Evolutionary conservation across 2,797 vertebrate species (phyloP).

Genomic region (Mastacembelus armatus): DNA sequence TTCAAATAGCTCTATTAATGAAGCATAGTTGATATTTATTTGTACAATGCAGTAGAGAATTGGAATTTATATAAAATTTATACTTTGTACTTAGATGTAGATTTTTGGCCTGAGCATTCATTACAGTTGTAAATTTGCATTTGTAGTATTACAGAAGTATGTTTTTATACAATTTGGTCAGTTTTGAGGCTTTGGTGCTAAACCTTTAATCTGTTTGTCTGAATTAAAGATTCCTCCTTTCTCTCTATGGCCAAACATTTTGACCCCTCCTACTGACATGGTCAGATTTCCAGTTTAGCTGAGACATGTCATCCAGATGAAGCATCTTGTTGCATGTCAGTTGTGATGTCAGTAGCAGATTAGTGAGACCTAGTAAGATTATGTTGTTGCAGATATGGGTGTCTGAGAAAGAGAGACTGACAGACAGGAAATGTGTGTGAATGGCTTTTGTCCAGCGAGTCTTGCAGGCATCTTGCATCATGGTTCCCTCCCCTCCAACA

Average conservation of each 20-base stretch:
- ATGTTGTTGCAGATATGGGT: constrained; percentile 28
- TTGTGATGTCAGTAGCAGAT: constrained; percentile 45
- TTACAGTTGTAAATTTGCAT: not conserved
- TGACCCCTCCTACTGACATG: constrained; percentile 17
- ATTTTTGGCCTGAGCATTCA: not conserved
- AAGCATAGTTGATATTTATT: not conserved
- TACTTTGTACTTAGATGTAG: not conserved
- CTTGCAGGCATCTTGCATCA: constrained; percentile 85
- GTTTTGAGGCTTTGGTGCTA: not conserved
- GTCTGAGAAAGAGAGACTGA: constrained; percentile 18
- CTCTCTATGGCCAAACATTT: constrained; percentile 11
- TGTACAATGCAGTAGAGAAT: not conserved
- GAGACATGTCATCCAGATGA: constrained; percentile 36
- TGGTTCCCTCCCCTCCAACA: constrained; percentile 67
- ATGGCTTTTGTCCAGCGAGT: constrained; percentile 74
- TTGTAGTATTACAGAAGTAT: not conserved
- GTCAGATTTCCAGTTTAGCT: constrained; percentile 42
- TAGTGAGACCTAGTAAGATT: constrained; percentile 40
- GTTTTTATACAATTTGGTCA: not conserved
- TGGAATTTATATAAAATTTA: not conserved
- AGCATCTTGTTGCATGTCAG: constrained; percentile 28
- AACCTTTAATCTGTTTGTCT: too few relatives aligned
- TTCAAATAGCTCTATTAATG: not conserved
- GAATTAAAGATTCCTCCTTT: constrained; percentile 7
- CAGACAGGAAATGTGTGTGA: constrained; percentile 26